phyloP scores from a whole-genome alignment of 2,888 invertebrate genomes.

The Chalcosyrphus nemorum region DNA sequence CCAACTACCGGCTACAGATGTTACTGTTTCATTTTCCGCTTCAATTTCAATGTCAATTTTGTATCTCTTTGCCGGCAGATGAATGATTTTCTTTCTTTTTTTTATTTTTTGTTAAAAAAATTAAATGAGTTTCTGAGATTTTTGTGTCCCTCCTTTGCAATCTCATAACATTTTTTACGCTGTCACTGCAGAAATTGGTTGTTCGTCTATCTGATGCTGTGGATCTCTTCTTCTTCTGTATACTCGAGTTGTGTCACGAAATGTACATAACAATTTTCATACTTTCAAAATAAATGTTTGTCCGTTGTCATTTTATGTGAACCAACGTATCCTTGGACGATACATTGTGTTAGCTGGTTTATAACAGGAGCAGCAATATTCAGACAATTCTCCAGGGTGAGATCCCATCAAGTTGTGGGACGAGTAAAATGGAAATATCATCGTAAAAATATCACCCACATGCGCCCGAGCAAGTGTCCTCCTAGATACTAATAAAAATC shows the following conservation, averaged over 20 bases:
- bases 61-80: constrained; percentile 36
- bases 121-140: constrained; percentile 38
- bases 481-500: constrained; percentile 66
- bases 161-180: constrained; percentile 48
- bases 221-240: background rate
- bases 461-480: constrained; percentile 19
- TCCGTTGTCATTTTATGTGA: constrained; percentile 22
- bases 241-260: constrained; percentile 53
- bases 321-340: constrained; percentile 25
- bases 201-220: constrained; percentile 10
- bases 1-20: constrained; percentile 21
- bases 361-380: constrained; percentile 54
- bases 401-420: constrained; percentile 68
- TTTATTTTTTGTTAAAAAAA: background rate
- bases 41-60: constrained; percentile 55
- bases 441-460: constrained; percentile 66
- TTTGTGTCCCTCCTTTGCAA: constrained; percentile 4
- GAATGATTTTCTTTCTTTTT: constrained; percentile 9
- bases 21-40: constrained; percentile 30
- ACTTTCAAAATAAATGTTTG: constrained; percentile 61
- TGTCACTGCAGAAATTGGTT: constrained; percentile 58
- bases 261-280: constrained; percentile 65
- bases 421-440: constrained; percentile 70
- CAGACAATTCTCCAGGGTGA: constrained; percentile 65
- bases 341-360: constrained; percentile 1